A percentile compares a stretch with the other conserved stretches of the same genome.
Conservation (phyloP, 2,797 vertebrate species). For the Typhlichthys eigenmanni region DNA sequence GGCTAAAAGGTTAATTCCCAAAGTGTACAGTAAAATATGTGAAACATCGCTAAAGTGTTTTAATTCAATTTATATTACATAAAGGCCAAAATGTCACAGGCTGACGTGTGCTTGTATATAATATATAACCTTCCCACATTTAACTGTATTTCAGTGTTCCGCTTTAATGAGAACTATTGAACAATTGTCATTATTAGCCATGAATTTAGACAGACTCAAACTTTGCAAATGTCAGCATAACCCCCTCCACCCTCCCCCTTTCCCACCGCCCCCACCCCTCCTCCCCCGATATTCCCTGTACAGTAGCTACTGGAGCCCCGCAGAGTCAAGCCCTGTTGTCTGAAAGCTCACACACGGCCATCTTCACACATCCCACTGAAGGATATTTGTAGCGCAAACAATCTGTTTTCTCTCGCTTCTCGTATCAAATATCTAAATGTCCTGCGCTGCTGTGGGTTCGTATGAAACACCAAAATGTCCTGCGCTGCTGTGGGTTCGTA, state of each 20-base stretch:
- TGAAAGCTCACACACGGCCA: slow-evolving; percentile 23
- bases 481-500: too few relatives aligned
- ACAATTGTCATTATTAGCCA: slow-evolving; percentile 19
- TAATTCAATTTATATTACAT: slow-evolving; percentile 10
- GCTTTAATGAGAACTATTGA: slow-evolving; percentile 38
- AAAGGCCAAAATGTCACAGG: background rate
- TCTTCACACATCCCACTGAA: too few relatives aligned
- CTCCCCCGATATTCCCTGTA: slow-evolving; percentile 17
- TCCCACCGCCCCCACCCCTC: slow-evolving; percentile 2
- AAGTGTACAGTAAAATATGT: background rate
- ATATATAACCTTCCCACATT: slow-evolving; percentile 10
- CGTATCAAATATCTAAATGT: too few relatives aligned
- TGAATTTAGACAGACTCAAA: slow-evolving; percentile 26
- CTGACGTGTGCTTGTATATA: background rate
- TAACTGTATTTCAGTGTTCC: slow-evolving; percentile 15
- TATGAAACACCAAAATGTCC: too few relatives aligned
- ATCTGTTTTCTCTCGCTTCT: too few relatives aligned
- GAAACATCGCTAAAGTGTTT: slow-evolving; percentile 4
- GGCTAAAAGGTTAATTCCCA: background rate
- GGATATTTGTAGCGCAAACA: too few relatives aligned
- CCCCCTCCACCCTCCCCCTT: slow-evolving; percentile 7
- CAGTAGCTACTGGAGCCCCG: background rate
- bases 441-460: too few relatives aligned
- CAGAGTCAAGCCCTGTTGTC: slow-evolving; percentile 18
- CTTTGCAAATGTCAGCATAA: background rate